These are phyloP conservation scores for Sebastes aleutianus DNA, from an alignment of 2,797 vertebrate species.

Conservation along the genomic window DNA sequence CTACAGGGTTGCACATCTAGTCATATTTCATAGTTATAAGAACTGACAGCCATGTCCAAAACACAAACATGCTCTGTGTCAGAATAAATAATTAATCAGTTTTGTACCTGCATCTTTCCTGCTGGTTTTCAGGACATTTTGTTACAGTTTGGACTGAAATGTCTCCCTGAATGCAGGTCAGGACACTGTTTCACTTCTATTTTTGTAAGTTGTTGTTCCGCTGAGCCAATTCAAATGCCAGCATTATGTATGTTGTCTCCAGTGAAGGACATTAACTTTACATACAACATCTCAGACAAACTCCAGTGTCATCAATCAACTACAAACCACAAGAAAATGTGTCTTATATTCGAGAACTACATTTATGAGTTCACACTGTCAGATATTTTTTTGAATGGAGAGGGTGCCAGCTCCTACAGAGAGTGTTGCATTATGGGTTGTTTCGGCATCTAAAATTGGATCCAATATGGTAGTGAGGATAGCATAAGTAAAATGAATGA, in stretches of 20 bases:
- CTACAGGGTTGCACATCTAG: not conserved
- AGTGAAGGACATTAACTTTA: not conserved
- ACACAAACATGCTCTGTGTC: not conserved
- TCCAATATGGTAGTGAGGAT: too few species aligned
- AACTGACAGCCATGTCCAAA: not conserved
- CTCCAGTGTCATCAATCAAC: not conserved
- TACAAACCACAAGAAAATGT: too few species aligned
- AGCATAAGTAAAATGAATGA: too few species aligned
- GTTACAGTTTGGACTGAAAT: not conserved
- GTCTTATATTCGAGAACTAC: too few species aligned
- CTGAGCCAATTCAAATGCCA: accelerated
- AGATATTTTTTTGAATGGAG: too few species aligned
- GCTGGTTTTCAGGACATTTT: not conserved
- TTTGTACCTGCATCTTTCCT: too few species aligned
- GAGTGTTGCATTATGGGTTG: too few species aligned
- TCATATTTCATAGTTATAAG: not conserved
- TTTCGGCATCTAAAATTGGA: too few species aligned
- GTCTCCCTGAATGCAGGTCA: not conserved
- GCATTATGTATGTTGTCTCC: not conserved
- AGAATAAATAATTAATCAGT: not conserved
- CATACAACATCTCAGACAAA: not conserved
- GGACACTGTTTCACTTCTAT: not conserved
- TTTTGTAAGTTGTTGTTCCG: not conserved
- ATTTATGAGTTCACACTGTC: too few species aligned
- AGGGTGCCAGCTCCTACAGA: too few species aligned